Evolutionary conservation across 1,140 invertebrate species (phyloP).

Genomic region (Lordiphosa mommai): DNA sequence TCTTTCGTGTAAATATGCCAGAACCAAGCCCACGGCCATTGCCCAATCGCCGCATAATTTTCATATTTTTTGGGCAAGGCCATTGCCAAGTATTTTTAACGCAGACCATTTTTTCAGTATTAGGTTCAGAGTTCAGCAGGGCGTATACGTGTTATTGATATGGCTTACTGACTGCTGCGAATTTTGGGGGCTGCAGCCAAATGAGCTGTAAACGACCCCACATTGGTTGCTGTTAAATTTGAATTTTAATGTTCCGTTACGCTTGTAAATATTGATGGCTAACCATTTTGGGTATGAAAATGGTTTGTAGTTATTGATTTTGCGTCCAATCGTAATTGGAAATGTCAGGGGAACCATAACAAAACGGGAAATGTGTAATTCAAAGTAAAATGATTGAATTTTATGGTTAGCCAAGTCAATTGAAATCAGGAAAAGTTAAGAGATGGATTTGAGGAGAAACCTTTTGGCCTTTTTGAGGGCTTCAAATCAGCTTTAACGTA

Average conservation of each 20-base stretch:
- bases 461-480: too few species aligned
- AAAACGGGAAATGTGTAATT: too few species aligned
- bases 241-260: slow-evolving; percentile 40
- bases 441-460: too few species aligned
- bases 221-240: slow-evolving; percentile 39
- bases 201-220: slow-evolving; percentile 56
- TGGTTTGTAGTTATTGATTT: slow-evolving; percentile 45
- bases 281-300: slow-evolving; percentile 27
- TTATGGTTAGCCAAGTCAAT: too few species aligned
- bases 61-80: slow-evolving; percentile 63
- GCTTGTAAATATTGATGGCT: slow-evolving; percentile 44
- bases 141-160: slow-evolving; percentile 61
- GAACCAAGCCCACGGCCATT: background rate
- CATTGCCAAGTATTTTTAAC: slow-evolving; percentile 55
- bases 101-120: slow-evolving; percentile 21
- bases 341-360: background rate
- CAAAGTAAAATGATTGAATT: too few species aligned
- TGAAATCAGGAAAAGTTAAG: too few species aligned
- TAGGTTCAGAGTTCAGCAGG: slow-evolving; percentile 33
- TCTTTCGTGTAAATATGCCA: slow-evolving; percentile 66
- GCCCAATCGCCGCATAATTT: slow-evolving; percentile 4
- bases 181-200: slow-evolving; percentile 19
- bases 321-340: background rate
- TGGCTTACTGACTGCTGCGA: slow-evolving; percentile 2
- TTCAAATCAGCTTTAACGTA: too few species aligned